phyloP scores from a whole-genome alignment of 1,140 invertebrate species.

The Daktulosphaira vitifoliae region DNA sequence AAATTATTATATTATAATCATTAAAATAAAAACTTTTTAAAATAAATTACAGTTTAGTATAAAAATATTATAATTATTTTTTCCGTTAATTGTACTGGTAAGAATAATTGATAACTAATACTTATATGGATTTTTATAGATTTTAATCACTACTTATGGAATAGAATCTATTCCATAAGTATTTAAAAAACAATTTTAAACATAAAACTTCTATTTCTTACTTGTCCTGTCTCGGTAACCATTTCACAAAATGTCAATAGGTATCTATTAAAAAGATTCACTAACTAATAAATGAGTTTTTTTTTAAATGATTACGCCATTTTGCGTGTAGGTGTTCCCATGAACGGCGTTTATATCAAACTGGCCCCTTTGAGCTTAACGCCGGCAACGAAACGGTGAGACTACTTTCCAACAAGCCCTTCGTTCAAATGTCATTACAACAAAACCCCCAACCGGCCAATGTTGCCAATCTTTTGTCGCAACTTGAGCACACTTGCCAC shows the following conservation, averaged over 20 bases:
- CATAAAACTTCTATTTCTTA: not conserved
- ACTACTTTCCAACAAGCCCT: not conserved
- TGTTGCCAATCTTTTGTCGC: constrained; percentile 12
- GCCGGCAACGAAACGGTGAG: constrained; percentile 8
- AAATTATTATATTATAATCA: too few relatives aligned
- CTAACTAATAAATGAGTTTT: not conserved
- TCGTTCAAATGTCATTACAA: constrained; percentile 18
- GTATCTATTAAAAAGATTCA: not conserved
- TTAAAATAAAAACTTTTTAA: too few relatives aligned
- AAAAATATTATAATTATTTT: too few relatives aligned
- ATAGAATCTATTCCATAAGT: too few relatives aligned
- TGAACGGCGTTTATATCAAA: constrained; percentile 22
- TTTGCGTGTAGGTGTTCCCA: constrained; percentile 19
- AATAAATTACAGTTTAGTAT: too few relatives aligned
- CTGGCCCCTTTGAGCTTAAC: constrained; percentile 28
- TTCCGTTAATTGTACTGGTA: too few relatives aligned
- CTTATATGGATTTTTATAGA: too few relatives aligned
- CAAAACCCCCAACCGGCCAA: constrained; percentile 4
- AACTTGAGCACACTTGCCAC: constrained; percentile 4
- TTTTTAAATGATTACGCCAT: constrained; percentile 4
- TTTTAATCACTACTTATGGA: too few relatives aligned
- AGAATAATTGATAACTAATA: too few relatives aligned
- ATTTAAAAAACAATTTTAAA: too few relatives aligned
- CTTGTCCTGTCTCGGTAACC: constrained; percentile 30
- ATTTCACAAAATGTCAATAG: not conserved